Percentiles rank a stretch among this genome's conserved stretches.
Conservation (phyloP, 2,113 vertebrate species). For the Neolamprologus variostigma region DNA sequence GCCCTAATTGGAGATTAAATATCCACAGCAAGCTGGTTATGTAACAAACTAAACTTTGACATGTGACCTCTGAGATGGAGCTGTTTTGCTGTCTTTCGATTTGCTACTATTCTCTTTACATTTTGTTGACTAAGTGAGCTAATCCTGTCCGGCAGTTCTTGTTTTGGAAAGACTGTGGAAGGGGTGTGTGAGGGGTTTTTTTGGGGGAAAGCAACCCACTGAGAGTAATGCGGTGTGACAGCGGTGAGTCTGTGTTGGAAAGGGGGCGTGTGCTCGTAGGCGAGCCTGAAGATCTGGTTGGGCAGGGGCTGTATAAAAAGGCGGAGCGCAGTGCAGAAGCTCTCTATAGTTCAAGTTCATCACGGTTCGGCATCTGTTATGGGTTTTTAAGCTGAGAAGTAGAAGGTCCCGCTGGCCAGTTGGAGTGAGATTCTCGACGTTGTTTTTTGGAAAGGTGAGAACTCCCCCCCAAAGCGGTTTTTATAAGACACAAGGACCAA, state of each 20-base stretch:
- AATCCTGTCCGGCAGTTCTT: background rate
- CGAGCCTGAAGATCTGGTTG: slow-evolving; percentile 53
- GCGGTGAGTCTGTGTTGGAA: slow-evolving; percentile 3
- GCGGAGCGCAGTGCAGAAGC: slow-evolving; percentile 20
- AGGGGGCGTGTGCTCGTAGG: slow-evolving; percentile 28
- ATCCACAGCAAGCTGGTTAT: background rate
- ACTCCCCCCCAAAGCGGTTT: background rate
- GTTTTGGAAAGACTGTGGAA: slow-evolving; percentile 2
- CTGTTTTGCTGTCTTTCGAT: background rate
- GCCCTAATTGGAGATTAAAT: background rate
- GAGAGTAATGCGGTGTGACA: slow-evolving; percentile 65
- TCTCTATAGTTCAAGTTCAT: slow-evolving; percentile 22
- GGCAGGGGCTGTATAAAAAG: slow-evolving; percentile 59
- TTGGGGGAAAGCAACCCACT: background rate
- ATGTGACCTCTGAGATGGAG: background rate
- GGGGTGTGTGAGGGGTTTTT: background rate
- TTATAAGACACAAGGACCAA: background rate
- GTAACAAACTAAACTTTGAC: background rate
- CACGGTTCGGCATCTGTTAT: background rate
- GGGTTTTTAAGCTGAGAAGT: background rate
- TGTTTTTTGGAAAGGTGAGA: slow-evolving; percentile 30
- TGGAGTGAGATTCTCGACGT: background rate
- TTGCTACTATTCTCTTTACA: background rate
- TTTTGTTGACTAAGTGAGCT: background rate
- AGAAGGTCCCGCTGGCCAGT: background rate